Percentiles rank a stretch among this genome's conserved stretches.
These are phyloP conservation scores for Pelobates fuscus DNA, from an alignment of 2,113 vertebrate genomes.

Conservation along the genomic window DNA sequence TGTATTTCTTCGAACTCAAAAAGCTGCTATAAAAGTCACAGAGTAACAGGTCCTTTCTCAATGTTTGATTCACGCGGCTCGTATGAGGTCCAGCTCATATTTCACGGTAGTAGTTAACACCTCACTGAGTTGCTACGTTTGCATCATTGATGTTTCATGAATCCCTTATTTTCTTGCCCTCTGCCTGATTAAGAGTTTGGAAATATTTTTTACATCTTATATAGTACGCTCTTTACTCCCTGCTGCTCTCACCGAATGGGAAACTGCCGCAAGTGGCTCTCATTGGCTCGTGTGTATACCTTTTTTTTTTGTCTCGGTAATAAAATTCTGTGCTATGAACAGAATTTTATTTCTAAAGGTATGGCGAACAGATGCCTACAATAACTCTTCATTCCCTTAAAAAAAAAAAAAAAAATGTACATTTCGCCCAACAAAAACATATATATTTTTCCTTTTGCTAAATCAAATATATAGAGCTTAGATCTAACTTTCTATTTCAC, in stretches of 20 bases:
- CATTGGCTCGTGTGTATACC: background rate
- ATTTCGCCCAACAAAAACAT: conserved; percentile 76
- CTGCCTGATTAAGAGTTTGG: background rate
- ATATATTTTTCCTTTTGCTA: conserved; percentile 68
- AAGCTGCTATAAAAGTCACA: background rate
- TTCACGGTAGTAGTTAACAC: background rate
- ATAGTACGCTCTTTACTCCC: background rate
- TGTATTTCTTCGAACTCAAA: no score
- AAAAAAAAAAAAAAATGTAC: conserved; percentile 63
- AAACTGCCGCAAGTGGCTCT: background rate
- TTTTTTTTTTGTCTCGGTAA: conserved; percentile 2
- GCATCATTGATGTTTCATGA: background rate
- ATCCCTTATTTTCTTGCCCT: background rate
- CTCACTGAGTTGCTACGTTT: background rate
- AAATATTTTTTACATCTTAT: conserved; percentile 5
- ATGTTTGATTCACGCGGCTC: background rate
- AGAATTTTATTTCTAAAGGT: conserved; percentile 50
- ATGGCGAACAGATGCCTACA: conserved; percentile 77
- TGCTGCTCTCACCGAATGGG: background rate
- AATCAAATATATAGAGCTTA: conserved; percentile 66
- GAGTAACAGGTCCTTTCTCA: background rate
- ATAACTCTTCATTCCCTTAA: conserved; percentile 71
- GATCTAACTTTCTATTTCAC: conserved; percentile 68
- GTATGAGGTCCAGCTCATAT: background rate
- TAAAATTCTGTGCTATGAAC: conserved; percentile 14